These are phyloP conservation scores for Fopius arisanus DNA, from an alignment of 1,140 invertebrate species.

Conservation along the genomic window DNA sequence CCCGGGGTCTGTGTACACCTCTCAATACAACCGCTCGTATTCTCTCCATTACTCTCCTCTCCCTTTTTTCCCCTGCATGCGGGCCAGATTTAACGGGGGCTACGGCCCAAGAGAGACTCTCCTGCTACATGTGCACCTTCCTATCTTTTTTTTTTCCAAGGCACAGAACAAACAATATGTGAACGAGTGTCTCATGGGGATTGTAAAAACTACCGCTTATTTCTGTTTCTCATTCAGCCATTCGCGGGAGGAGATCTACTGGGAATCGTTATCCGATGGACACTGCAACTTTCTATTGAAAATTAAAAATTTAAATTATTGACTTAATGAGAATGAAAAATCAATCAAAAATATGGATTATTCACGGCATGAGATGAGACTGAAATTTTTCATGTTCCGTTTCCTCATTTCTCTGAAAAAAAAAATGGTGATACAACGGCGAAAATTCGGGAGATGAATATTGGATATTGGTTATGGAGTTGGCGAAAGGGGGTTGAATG, in stretches of 20 bases:
- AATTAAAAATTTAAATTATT: too few species aligned
- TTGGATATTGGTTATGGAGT: constrained; percentile 6
- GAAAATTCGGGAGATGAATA: neutral
- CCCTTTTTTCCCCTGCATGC: constrained; percentile 44
- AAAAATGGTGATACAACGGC: neutral
- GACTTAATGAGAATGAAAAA: too few species aligned
- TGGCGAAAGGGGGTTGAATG: neutral
- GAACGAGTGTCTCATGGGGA: constrained; percentile 22
- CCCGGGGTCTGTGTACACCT: constrained; percentile 54
- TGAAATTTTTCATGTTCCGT: too few species aligned
- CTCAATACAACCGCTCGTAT: constrained; percentile 34
- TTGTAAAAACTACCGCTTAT: neutral
- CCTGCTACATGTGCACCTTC: constrained; percentile 12
- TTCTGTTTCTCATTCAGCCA: neutral
- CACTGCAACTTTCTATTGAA: too few species aligned
- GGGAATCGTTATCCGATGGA: too few species aligned
- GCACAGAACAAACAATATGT: constrained; percentile 26
- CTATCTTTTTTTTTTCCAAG: neutral
- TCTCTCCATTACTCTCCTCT: neutral
- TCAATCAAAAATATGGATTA: too few species aligned
- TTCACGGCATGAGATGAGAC: too few species aligned
- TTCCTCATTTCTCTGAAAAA: too few species aligned
- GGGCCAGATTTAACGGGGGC: constrained; percentile 53
- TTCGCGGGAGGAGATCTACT: neutral
- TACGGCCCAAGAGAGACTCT: constrained; percentile 20